phyloP scores from a whole-genome alignment of 2,888 invertebrate genomes.

The Stratiomys singularior region DNA sequence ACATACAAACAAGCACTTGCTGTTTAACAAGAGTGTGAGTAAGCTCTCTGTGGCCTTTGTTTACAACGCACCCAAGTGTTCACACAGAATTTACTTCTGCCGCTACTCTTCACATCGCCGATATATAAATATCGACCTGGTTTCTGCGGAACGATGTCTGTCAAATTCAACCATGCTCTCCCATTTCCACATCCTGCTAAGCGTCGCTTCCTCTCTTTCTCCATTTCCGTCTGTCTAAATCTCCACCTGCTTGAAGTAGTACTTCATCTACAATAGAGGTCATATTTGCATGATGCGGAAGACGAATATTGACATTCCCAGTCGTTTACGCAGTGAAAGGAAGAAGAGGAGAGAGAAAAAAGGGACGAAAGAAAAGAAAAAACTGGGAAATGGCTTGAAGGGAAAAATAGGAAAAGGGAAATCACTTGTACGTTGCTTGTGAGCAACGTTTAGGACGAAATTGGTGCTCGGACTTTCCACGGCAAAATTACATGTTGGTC shows the following conservation, averaged over 20 bases:
- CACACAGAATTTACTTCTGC: conserved; percentile 1
- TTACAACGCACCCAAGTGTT: conserved; percentile 33
- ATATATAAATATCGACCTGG: conserved; percentile 34
- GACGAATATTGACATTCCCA: conserved; percentile 40
- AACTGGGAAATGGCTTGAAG: too few species aligned
- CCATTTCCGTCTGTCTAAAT: background rate
- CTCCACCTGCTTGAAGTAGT: background rate
- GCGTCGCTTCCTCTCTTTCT: background rate
- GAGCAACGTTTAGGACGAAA: background rate
- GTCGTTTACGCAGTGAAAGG: background rate
- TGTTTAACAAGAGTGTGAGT: background rate
- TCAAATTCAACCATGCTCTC: background rate
- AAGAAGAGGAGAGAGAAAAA: background rate
- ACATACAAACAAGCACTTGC: background rate
- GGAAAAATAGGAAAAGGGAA: conserved; percentile 20
- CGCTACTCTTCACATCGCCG: background rate
- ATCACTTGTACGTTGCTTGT: conserved; percentile 26
- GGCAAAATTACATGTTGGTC: background rate
- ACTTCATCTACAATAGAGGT: conserved; percentile 31
- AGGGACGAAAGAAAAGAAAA: background rate
- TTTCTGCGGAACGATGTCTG: too few species aligned
- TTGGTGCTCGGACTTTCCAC: background rate
- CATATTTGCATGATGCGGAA: conserved; percentile 45
- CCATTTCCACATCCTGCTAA: background rate
- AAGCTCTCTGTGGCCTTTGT: background rate